Conservation (phyloP, 1,140 invertebrate species). For the Diorhabda carinulata region DNA sequence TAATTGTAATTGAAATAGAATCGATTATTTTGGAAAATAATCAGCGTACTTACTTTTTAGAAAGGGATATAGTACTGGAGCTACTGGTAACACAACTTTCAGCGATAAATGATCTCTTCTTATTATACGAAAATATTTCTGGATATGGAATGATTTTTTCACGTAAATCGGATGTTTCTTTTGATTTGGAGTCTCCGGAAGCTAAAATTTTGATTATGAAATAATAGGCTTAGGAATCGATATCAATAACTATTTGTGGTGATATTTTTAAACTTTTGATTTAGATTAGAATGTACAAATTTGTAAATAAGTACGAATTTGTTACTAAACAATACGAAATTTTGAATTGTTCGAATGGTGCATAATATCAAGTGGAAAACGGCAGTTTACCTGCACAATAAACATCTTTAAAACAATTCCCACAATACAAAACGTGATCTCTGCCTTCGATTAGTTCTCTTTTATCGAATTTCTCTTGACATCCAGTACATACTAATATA, state of each 20-base stretch:
- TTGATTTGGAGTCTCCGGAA: conserved; percentile 2
- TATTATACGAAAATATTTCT: not conserved
- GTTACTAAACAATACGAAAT: too few species aligned
- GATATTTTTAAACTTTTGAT: too few species aligned
- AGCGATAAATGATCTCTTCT: not conserved
- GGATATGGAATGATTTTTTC: conserved; percentile 4
- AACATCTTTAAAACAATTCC: conserved; percentile 10
- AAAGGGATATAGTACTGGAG: not conserved
- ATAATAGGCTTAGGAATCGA: too few species aligned
- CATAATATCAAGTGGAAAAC: too few species aligned
- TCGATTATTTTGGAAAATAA: too few species aligned
- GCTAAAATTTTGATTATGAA: not conserved
- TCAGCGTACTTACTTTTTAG: not conserved
- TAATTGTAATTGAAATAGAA: too few species aligned
- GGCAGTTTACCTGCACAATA: conserved; percentile 3
- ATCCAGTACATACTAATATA: conserved; percentile 4
- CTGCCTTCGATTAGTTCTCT: conserved; percentile 8
- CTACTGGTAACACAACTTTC: not conserved
- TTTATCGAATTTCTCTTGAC: conserved; percentile 10
- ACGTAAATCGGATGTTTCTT: not conserved
- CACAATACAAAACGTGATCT: conserved; percentile 8
- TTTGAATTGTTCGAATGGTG: too few species aligned
- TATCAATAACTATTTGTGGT: too few species aligned
- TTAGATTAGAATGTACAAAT: not conserved
- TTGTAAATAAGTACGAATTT: not conserved